Evolutionary conservation across 2,797 vertebrate species (phyloP).

Genomic region (Acanthopagrus latus): DNA sequence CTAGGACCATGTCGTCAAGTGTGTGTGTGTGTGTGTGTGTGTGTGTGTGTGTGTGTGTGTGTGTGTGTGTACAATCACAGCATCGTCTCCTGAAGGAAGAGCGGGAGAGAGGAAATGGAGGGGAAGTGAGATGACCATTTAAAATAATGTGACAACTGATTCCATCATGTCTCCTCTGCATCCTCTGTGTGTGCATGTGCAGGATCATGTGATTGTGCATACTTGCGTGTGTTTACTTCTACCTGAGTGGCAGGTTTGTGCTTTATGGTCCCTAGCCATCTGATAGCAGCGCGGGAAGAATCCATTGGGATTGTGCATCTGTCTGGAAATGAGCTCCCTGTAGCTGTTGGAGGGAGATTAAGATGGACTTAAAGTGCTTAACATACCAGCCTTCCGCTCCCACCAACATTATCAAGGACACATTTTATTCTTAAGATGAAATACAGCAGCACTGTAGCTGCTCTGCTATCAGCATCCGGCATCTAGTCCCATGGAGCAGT

Average conservation of each 20-base stretch:
- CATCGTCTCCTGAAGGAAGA: constrained; percentile 29
- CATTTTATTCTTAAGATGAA: constrained; percentile 61
- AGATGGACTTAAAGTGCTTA: constrained; percentile 63
- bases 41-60: too few relatives aligned
- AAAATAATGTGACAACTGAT: constrained; percentile 45
- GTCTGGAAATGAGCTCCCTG: constrained; percentile 50
- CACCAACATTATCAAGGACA: constrained; percentile 54
- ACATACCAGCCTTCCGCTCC: constrained; percentile 44
- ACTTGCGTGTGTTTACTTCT: constrained; percentile 25
- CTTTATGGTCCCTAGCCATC: constrained; percentile 50
- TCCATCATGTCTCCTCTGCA: constrained; percentile 30
- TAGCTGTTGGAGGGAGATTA: constrained; percentile 56
- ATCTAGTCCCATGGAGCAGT: constrained; percentile 16
- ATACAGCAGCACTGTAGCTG: constrained; percentile 40
- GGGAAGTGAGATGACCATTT: constrained; percentile 37
- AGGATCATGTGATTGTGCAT: constrained; percentile 26
- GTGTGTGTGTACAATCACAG: constrained; percentile 2
- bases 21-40: constrained; percentile 17
- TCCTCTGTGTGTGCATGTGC: constrained; percentile 25
- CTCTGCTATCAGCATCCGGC: constrained; percentile 28
- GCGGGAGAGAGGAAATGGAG: constrained; percentile 21
- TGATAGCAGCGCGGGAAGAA: constrained; percentile 38
- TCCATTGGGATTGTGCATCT: constrained; percentile 50
- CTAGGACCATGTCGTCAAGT: constrained; percentile 35
- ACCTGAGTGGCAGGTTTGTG: constrained; percentile 39